Conservation (phyloP, 2,888 invertebrate genomes). For the Ennomos quercinarius region DNA sequence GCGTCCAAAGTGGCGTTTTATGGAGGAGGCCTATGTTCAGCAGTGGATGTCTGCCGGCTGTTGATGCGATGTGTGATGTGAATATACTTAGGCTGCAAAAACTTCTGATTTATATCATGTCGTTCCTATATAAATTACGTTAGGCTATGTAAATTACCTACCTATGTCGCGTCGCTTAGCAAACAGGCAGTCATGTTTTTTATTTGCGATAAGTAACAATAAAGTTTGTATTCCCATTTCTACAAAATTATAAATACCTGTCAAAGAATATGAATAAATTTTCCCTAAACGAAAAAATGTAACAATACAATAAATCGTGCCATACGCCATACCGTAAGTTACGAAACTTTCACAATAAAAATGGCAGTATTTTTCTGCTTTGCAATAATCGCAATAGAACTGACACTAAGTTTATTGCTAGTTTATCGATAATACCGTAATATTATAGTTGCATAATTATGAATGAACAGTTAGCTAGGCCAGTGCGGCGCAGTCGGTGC, state of each 20-base stretch:
- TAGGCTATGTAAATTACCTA: too few species aligned
- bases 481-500: constrained; percentile 52
- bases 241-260: too few species aligned
- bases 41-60: too few species aligned
- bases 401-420: constrained; percentile 23
- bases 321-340: background rate
- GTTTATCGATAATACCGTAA: constrained; percentile 67
- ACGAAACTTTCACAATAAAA: constrained; percentile 18
- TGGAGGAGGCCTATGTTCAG: too few species aligned
- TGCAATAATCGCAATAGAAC: constrained; percentile 5
- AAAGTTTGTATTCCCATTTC: background rate
- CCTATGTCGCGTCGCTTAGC: too few species aligned
- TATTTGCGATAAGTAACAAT: background rate
- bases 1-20: too few species aligned
- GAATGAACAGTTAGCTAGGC: constrained; percentile 55
- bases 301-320: constrained; percentile 3
- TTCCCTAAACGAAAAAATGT: background rate
- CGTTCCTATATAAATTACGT: too few species aligned
- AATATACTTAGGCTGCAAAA: too few species aligned
- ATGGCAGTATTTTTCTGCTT: constrained; percentile 2
- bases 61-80: too few species aligned
- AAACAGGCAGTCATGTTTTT: too few species aligned
- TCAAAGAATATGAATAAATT: too few species aligned
- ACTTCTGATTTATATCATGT: too few species aligned
- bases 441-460: constrained; percentile 71